Conservation (phyloP, 2,888 invertebrate species). For the Lasioglossum villosulum region DNA sequence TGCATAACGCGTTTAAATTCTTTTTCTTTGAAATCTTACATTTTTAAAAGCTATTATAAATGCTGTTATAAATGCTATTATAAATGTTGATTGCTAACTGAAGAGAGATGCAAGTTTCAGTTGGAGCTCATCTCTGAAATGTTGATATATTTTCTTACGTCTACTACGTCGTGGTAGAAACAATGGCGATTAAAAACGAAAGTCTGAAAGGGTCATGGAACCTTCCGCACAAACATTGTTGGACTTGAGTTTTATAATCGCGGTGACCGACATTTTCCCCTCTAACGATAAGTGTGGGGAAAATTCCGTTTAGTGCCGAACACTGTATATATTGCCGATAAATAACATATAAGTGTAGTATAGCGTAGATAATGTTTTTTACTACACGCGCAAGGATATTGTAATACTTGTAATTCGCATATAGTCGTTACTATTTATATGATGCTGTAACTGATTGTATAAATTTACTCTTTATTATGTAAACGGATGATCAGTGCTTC, state of each 20-base stretch:
- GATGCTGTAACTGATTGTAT: slow-evolving; percentile 77
- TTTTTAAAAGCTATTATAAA: background rate
- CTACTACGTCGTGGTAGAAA: slow-evolving; percentile 21
- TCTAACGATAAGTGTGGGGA: background rate
- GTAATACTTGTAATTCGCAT: slow-evolving; percentile 66
- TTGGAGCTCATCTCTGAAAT: background rate
- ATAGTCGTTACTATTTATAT: slow-evolving; percentile 76
- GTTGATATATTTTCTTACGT: slow-evolving; percentile 21
- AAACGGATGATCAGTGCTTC: slow-evolving; percentile 59
- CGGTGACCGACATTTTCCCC: slow-evolving; percentile 13
- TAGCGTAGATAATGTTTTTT: slow-evolving; percentile 73
- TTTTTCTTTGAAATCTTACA: background rate
- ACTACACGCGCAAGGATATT: slow-evolving; percentile 71
- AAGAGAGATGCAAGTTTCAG: background rate
- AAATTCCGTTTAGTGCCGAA: slow-evolving; percentile 55
- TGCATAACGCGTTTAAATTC: background rate
- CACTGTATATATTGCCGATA: slow-evolving; percentile 75
- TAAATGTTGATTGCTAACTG: background rate
- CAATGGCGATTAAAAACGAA: slow-evolving; percentile 10
- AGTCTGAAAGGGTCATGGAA: slow-evolving; percentile 12
- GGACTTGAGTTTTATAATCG: slow-evolving; percentile 19
- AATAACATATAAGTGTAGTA: slow-evolving; percentile 64
- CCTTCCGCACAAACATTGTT: slow-evolving; percentile 14
- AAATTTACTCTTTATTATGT: slow-evolving; percentile 79
- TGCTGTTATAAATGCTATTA: too few species aligned